Percentiles rank a stretch among this genome's conserved stretches.
phyloP scores from a whole-genome alignment of 1,140 invertebrate genomes.

The Andrena cerasifolii region DNA sequence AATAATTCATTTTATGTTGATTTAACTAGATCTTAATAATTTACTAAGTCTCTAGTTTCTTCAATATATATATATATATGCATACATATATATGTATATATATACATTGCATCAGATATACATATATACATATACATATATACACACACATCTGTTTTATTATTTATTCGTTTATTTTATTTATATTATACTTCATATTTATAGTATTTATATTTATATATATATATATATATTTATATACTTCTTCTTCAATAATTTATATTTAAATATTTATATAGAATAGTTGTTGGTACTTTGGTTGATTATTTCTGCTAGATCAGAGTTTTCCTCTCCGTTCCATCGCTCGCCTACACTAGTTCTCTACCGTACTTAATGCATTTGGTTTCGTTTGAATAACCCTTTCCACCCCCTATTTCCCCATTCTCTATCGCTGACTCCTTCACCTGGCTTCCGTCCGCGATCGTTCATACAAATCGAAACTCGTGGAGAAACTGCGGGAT shows the following conservation, averaged over 20 bases:
- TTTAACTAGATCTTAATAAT: constrained; percentile 78
- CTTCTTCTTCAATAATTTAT: constrained; percentile 66
- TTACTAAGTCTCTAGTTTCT: constrained; percentile 75
- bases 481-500: constrained; percentile 29
- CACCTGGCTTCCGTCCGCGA: constrained; percentile 19
- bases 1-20: constrained; percentile 70
- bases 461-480: constrained; percentile 29
- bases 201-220: constrained; percentile 68
- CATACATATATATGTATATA: constrained; percentile 30
- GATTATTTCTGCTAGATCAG: constrained; percentile 76
- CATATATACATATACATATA: constrained; percentile 58
- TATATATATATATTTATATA: constrained; percentile 71
- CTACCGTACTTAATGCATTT: constrained; percentile 54
- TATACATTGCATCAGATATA: constrained; percentile 10
- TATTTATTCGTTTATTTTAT: constrained; percentile 58
- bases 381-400: constrained; percentile 26
- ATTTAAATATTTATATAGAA: constrained; percentile 63
- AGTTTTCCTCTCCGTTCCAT: constrained; percentile 74
- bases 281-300: constrained; percentile 77
- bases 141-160: no score
- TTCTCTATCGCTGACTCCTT: background rate
- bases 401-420: background rate
- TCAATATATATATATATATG: constrained; percentile 68
- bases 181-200: constrained; percentile 68
- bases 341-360: constrained; percentile 66